Evolutionary conservation across 2,113 vertebrate genomes (phyloP).

Genomic region (Megalops atlanticus): DNA sequence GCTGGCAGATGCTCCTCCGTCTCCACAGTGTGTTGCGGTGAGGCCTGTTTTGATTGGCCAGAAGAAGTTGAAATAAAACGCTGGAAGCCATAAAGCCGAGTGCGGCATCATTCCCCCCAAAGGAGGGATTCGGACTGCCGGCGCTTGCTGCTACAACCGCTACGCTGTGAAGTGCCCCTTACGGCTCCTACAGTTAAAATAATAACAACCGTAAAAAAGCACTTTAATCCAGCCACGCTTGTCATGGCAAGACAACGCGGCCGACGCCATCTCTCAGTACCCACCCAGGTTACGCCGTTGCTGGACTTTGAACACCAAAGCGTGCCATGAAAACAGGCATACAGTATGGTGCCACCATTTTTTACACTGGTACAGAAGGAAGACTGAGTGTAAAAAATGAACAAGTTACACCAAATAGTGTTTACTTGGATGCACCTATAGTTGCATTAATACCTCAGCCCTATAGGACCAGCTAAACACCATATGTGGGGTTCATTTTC

Average conservation of each 20-base stretch:
- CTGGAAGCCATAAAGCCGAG: background rate
- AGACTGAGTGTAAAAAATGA: background rate
- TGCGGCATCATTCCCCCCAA: background rate
- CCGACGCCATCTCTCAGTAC: background rate
- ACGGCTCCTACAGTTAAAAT: background rate
- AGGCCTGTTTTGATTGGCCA: background rate
- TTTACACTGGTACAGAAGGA: background rate
- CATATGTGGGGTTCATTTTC: too few species aligned
- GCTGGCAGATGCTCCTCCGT: background rate
- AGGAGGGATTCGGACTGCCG: background rate
- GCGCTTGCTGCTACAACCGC: background rate
- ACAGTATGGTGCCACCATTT: background rate
- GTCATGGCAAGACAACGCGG: background rate
- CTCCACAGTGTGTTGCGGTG: background rate
- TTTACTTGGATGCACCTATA: too few species aligned
- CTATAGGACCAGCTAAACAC: too few species aligned
- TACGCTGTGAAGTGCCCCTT: background rate
- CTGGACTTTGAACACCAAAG: background rate
- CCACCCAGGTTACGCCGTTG: background rate
- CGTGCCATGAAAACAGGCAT: background rate
- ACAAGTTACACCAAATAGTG: too few species aligned
- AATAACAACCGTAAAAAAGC: background rate
- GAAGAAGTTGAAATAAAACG: background rate
- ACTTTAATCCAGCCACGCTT: background rate
- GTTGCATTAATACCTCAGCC: too few species aligned